Evolutionary conservation across 2,113 vertebrate genomes (phyloP).

Genomic region (Speoplatyrhinus poulsoni): DNA sequence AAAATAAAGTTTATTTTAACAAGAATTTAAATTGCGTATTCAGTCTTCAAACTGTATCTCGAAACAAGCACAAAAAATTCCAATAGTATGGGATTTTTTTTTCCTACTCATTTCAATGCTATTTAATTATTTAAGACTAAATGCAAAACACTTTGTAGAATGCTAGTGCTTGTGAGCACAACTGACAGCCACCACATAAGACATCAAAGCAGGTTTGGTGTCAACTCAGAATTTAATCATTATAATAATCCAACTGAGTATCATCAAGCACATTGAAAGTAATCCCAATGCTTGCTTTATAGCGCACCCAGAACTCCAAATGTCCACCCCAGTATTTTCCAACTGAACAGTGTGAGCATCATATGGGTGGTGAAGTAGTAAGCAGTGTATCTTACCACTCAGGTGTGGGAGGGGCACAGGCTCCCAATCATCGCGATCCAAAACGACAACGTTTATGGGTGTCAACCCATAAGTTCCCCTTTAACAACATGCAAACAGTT

Average conservation of each 20-base stretch:
- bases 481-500: too few relatives aligned
- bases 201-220: constrained; percentile 32
- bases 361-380: too few relatives aligned
- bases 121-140: not conserved
- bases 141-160: not conserved
- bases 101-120: not conserved
- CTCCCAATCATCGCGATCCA: too few relatives aligned
- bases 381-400: too few relatives aligned
- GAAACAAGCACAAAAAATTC: too few relatives aligned
- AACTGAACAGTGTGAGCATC: not conserved
- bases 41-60: too few relatives aligned
- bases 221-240: constrained; percentile 10
- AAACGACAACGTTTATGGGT: too few relatives aligned
- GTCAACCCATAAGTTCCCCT: too few relatives aligned
- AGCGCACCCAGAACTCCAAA: not conserved
- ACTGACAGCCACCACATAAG: constrained; percentile 32
- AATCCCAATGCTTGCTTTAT: not conserved
- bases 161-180: constrained; percentile 7
- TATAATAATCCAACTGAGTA: not conserved
- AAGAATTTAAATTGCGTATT: not conserved
- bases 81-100: too few relatives aligned
- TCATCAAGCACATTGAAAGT: not conserved
- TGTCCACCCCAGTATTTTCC: not conserved
- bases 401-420: too few relatives aligned
- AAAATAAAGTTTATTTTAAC: too few relatives aligned